Evolutionary conservation across 2,888 invertebrate species (phyloP).

Genomic region (Tanytarsus gracilentus): DNA sequence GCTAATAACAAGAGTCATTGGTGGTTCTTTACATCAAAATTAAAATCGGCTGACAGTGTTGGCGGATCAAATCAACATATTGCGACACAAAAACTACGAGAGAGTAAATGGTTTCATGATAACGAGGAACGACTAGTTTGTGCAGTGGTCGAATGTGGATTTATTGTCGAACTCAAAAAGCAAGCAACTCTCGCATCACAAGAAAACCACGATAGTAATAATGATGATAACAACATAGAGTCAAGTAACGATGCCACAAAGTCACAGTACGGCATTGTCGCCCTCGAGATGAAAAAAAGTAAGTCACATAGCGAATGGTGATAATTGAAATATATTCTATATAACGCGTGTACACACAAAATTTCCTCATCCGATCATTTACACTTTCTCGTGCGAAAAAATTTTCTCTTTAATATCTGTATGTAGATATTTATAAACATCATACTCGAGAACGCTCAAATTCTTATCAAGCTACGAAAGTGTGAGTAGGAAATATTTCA

Average conservation of each 20-base stretch:
- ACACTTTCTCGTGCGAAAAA: too few relatives aligned
- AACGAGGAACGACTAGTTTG: slow-evolving; percentile 62
- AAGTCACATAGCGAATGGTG: slow-evolving; percentile 35
- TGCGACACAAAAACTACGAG: slow-evolving; percentile 60
- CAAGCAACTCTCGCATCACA: slow-evolving; percentile 42
- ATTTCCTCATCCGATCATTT: too few relatives aligned
- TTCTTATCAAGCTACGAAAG: too few relatives aligned
- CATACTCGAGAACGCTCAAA: too few relatives aligned
- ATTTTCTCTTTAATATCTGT: too few relatives aligned
- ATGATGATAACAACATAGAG: slow-evolving; percentile 30
- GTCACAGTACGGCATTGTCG: slow-evolving; percentile 56
- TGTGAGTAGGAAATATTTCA: too few relatives aligned
- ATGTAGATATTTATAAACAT: too few relatives aligned
- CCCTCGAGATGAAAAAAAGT: slow-evolving; percentile 66
- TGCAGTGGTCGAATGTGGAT: slow-evolving; percentile 62
- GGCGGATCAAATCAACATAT: slow-evolving; percentile 40
- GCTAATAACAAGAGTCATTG: slow-evolving; percentile 5
- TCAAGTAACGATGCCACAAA: slow-evolving; percentile 35
- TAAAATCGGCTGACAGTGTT: not conserved
- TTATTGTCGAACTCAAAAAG: slow-evolving; percentile 56
- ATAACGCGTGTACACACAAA: too few relatives aligned
- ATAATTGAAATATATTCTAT: not conserved
- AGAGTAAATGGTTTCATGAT: slow-evolving; percentile 66
- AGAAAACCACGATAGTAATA: slow-evolving; percentile 26
- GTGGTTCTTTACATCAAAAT: slow-evolving; percentile 21